Conservation (phyloP, 23 tunicate species). For the Ciona savignyi region DNA sequence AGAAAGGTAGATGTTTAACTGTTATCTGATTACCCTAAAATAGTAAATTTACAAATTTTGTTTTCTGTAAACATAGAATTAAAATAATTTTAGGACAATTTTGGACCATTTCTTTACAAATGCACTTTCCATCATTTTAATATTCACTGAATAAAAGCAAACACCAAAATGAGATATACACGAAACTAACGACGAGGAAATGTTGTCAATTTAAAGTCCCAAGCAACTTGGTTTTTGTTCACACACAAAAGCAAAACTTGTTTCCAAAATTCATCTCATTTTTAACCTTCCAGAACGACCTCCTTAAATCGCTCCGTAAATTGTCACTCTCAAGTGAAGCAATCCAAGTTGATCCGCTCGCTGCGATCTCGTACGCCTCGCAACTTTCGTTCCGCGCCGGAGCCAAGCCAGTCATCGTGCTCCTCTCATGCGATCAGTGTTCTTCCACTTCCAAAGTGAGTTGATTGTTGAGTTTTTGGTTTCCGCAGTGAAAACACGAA, state of each 20-base stretch:
- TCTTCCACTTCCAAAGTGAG: background rate
- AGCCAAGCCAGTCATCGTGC: slow-evolving; percentile 63
- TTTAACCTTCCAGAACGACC: slow-evolving; percentile 7
- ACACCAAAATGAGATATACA: too few relatives aligned
- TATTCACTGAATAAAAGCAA: too few relatives aligned
- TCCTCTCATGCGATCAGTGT: slow-evolving; percentile 66
- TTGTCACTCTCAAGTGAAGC: slow-evolving; percentile 16
- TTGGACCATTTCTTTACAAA: too few relatives aligned
- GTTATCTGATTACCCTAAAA: background rate
- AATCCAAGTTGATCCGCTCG: slow-evolving; percentile 40
- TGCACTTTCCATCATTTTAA: too few relatives aligned
- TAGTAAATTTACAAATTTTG: background rate
- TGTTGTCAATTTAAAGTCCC: too few relatives aligned
- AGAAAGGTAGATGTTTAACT: slow-evolving; percentile 18
- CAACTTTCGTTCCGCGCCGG: slow-evolving; percentile 86
- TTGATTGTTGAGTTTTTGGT: too few relatives aligned
- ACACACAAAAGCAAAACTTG: background rate
- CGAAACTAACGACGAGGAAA: too few relatives aligned
- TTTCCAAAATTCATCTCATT: background rate
- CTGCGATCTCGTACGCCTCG: slow-evolving; percentile 70
- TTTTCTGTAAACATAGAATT: background rate
- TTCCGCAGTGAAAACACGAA: too few relatives aligned
- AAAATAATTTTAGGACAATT: too few relatives aligned
- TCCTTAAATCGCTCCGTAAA: slow-evolving; percentile 17
- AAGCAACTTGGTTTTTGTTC: too few relatives aligned